Percentiles rank a stretch among this genome's conserved stretches.
Conservation (phyloP, 2,113 vertebrate species). For the Rhabdomys dilectus region DNA sequence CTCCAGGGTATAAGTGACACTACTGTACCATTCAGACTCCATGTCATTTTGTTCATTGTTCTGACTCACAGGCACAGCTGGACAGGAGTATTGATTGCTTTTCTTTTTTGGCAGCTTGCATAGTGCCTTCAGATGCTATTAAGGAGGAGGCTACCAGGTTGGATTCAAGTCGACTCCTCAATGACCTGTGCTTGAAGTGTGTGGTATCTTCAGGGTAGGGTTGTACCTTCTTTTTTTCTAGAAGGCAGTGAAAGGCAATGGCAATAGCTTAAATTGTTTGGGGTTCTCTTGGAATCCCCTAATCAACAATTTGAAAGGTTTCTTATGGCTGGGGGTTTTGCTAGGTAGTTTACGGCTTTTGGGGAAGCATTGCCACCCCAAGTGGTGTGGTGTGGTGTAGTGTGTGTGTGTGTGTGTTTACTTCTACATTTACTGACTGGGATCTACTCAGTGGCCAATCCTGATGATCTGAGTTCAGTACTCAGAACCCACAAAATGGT, state of each 20-base stretch:
- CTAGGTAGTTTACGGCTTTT: not conserved
- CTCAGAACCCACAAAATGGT: not conserved
- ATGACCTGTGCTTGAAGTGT: fast-evolving
- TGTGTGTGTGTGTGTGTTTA: not conserved
- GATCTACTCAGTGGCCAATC: not conserved
- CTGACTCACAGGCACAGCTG: not conserved
- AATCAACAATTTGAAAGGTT: not conserved
- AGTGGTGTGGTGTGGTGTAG: not conserved
- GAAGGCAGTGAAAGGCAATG: not conserved
- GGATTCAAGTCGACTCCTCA: not conserved
- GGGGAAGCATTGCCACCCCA: not conserved
- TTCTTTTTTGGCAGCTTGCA: not conserved
- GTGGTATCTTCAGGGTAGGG: not conserved
- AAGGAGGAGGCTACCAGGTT: not conserved
- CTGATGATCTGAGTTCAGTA: not conserved
- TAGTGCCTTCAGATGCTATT: not conserved
- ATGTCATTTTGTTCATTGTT: not conserved
- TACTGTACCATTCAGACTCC: not conserved
- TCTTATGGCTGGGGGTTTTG: not conserved
- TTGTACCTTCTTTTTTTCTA: not conserved
- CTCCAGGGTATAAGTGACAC: not conserved
- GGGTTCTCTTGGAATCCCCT: not conserved
- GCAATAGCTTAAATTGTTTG: not conserved
- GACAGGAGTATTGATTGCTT: not conserved
- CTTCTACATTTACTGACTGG: not conserved